These are phyloP conservation scores for Dicentrarchus labrax DNA, from an alignment of 2,113 vertebrate species.

Conservation along the genomic window DNA sequence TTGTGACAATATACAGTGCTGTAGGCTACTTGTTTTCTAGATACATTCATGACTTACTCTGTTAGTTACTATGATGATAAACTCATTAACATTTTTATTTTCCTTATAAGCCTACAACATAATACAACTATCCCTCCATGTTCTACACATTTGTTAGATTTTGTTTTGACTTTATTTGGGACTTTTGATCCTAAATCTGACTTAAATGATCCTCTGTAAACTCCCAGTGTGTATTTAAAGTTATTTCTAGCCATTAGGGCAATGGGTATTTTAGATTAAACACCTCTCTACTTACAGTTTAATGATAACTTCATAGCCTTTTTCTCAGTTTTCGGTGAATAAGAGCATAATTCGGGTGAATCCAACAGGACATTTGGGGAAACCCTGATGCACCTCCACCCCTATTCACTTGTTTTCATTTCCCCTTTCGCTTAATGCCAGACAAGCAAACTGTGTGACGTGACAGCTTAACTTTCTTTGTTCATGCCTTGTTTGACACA, in stretches of 20 bases:
- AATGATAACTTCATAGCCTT: neutral
- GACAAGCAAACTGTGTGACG: conserved; percentile 42
- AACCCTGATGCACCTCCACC: conserved; percentile 59
- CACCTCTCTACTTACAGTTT: neutral
- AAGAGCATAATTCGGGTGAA: conserved; percentile 45
- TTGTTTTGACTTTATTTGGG: neutral
- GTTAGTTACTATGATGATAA: neutral
- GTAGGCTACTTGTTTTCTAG: neutral
- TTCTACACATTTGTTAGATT: neutral
- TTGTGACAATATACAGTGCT: neutral
- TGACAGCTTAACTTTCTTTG: conserved; percentile 19
- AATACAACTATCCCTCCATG: neutral
- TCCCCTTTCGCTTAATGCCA: conserved; percentile 66
- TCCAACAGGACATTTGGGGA: conserved; percentile 64
- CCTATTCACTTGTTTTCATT: conserved; percentile 61
- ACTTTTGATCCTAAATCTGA: neutral
- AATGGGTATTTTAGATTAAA: neutral
- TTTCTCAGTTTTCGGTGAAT: conserved; percentile 24
- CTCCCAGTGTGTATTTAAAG: neutral
- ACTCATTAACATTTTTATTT: neutral
- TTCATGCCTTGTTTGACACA: conserved; percentile 5
- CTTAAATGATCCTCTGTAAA: neutral
- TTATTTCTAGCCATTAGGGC: neutral
- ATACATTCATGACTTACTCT: neutral
- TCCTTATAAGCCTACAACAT: neutral